These are phyloP conservation scores for Augiades crinisus DNA, from an alignment of 2,888 invertebrate species.

Conservation along the genomic window DNA sequence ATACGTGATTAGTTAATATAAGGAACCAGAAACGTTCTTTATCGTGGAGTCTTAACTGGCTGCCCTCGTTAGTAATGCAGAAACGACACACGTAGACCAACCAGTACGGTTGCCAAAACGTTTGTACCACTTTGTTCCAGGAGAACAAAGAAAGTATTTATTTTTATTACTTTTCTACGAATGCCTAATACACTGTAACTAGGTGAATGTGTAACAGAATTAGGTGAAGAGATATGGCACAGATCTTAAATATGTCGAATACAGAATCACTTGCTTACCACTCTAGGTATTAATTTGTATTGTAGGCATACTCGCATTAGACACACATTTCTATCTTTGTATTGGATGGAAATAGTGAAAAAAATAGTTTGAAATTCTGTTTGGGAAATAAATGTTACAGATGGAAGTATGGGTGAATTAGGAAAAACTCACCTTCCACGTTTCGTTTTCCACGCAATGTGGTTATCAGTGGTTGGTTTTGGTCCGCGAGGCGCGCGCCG, in stretches of 20 bases:
- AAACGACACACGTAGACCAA: background rate
- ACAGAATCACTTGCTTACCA: too few relatives aligned
- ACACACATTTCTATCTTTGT: too few relatives aligned
- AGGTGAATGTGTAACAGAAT: too few relatives aligned
- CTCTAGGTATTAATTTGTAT: too few relatives aligned
- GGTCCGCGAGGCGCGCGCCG: slow-evolving; percentile 46
- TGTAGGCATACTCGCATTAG: too few relatives aligned
- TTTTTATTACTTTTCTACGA: background rate
- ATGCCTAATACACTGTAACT: background rate
- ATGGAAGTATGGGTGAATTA: background rate
- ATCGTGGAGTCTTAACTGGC: background rate
- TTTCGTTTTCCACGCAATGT: slow-evolving; percentile 38
- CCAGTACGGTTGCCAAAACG: background rate
- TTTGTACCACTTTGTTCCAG: background rate
- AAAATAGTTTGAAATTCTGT: too few relatives aligned
- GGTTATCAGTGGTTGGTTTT: slow-evolving; percentile 51
- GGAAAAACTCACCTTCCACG: slow-evolving; percentile 35
- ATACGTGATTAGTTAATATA: slow-evolving; percentile 3
- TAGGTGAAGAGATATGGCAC: too few relatives aligned
- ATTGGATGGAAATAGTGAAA: too few relatives aligned
- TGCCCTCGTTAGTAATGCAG: background rate
- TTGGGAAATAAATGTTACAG: too few relatives aligned
- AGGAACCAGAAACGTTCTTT: background rate
- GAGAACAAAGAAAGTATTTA: background rate
- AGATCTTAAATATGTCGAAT: too few relatives aligned